phyloP scores from a whole-genome alignment of 2,888 invertebrate species.

The Trypoxylon attenuatum region DNA sequence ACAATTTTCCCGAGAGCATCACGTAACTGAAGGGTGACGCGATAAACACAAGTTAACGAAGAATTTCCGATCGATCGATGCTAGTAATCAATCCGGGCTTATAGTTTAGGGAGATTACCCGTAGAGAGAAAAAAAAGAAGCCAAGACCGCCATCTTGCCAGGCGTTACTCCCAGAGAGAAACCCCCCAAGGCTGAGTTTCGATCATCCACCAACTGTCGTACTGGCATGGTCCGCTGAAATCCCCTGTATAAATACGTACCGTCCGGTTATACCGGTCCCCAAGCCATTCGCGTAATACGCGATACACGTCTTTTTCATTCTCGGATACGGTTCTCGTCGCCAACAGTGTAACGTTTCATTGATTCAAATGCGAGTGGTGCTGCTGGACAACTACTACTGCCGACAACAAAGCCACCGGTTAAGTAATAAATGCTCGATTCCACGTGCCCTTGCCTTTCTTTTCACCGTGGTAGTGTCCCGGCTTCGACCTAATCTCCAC shows the following conservation, averaged over 20 bases:
- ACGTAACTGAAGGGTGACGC: conserved; percentile 36
- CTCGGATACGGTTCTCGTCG: conserved; percentile 9
- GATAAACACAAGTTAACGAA: conserved; percentile 48
- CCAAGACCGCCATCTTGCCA: conserved; percentile 54
- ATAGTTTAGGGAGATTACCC: conserved; percentile 67
- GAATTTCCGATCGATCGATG: conserved; percentile 67
- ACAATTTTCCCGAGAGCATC: conserved; percentile 16
- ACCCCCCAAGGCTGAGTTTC: conserved; percentile 54
- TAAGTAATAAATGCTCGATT: conserved; percentile 10
- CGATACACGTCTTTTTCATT: conserved; percentile 31
- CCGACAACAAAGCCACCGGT: conserved; percentile 4
- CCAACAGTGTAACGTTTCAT: conserved; percentile 13
- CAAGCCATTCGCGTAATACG: conserved; percentile 27
- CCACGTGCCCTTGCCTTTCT: neutral
- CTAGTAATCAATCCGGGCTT: conserved; percentile 69
- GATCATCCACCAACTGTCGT: conserved; percentile 48
- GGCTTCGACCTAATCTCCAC: neutral
- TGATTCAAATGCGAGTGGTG: conserved; percentile 11
- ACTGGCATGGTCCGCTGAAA: conserved; percentile 18
- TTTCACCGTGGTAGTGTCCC: neutral
- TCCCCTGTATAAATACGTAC: conserved; percentile 28
- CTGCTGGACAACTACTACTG: neutral
- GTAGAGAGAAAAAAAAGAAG: conserved; percentile 34
- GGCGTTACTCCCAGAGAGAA: conserved; percentile 51
- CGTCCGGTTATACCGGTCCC: conserved; percentile 43